A percentile compares a stretch with the other conserved stretches of the same genome.
Evolutionary conservation across 2,888 invertebrate genomes (phyloP).

Genomic region (Thecocarcelia acutangulata): DNA sequence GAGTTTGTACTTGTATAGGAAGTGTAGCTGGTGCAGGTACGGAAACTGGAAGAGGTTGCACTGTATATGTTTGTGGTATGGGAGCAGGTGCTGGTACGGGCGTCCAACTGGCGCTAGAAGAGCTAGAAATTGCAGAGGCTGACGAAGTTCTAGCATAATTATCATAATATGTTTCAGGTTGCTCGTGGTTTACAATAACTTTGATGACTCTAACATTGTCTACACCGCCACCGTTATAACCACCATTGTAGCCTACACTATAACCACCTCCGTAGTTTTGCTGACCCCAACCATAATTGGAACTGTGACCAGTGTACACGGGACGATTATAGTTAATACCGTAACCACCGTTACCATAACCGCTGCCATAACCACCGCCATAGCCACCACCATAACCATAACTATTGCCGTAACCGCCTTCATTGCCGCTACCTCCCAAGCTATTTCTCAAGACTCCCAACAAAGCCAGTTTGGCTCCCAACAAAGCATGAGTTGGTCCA

Average conservation of each 20-base stretch:
- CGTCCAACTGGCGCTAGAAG: constrained; percentile 57
- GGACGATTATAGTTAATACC: constrained; percentile 60
- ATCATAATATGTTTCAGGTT: constrained; percentile 49
- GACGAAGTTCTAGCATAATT: constrained; percentile 34
- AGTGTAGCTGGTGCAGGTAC: constrained; percentile 28
- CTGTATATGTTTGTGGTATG: constrained; percentile 31
- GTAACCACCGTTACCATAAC: constrained; percentile 16
- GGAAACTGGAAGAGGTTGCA: constrained; percentile 24
- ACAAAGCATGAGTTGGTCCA: constrained; percentile 74
- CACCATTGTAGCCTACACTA: constrained; percentile 24
- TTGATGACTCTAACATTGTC: constrained; percentile 68
- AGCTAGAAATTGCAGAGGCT: constrained; percentile 52
- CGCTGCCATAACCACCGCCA: constrained; percentile 44
- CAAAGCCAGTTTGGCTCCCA: constrained; percentile 77
- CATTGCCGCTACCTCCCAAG: constrained; percentile 61
- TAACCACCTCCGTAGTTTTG: constrained; percentile 61
- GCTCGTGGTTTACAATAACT: constrained; percentile 67
- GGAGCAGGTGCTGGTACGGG: constrained; percentile 45
- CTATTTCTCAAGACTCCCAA: constrained; percentile 73
- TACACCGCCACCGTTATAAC: constrained; percentile 52
- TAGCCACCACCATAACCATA: constrained; percentile 32
- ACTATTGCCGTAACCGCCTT: constrained; percentile 28
- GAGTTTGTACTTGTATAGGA: constrained; percentile 20
- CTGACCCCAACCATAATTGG: constrained; percentile 65
- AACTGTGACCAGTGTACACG: constrained; percentile 49